Evolutionary conservation across 2,113 vertebrate species (phyloP).

Genomic region (Neogale vison): DNA sequence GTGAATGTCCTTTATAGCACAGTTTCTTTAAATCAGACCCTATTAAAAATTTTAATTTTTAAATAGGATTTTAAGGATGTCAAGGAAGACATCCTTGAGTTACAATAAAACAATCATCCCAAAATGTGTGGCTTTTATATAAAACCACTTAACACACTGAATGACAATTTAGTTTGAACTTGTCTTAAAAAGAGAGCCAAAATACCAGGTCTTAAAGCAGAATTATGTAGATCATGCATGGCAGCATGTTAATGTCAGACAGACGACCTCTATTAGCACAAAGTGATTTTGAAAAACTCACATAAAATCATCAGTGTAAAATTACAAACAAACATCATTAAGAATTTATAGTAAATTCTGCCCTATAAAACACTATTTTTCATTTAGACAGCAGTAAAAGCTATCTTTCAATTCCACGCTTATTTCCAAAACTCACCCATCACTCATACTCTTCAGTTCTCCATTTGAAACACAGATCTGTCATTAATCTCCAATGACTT

Average conservation of each 20-base stretch:
- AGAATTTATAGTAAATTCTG: conserved; percentile 5
- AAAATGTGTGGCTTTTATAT: not conserved
- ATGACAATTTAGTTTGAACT: not conserved
- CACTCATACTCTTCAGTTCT: not conserved
- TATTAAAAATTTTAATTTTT: too few species aligned
- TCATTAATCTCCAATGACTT: not conserved
- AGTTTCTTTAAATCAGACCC: not conserved
- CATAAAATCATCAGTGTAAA: not conserved
- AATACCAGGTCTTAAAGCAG: not conserved
- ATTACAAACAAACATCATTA: not conserved
- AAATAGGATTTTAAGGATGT: too few species aligned
- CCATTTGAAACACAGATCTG: not conserved
- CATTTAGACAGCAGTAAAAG: not conserved
- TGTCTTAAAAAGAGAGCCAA: not conserved
- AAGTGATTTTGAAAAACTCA: not conserved
- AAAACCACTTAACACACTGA: conserved; percentile 13
- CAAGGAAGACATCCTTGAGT: not conserved
- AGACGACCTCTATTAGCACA: not conserved
- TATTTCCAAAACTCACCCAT: not conserved
- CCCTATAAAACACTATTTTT: not conserved
- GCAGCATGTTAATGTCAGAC: not conserved
- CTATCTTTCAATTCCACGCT: not conserved
- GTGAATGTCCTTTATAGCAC: not conserved
- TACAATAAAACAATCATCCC: not conserved
- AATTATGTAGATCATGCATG: not conserved